phyloP scores from a whole-genome alignment of 2,113 vertebrate species.

The Nyctibius bracteatus region DNA sequence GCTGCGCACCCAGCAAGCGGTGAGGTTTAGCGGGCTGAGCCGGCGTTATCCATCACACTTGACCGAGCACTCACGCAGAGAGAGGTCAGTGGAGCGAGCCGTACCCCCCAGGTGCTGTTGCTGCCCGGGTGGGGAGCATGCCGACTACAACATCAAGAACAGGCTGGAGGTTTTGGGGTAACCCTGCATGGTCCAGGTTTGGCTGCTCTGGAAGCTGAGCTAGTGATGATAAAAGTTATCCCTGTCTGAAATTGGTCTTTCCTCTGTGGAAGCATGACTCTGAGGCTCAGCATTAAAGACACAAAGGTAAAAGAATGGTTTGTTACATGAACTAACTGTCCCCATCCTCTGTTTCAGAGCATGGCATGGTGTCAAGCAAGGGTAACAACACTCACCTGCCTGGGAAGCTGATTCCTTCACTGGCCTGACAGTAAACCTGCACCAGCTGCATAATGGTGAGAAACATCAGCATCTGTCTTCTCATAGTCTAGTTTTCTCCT shows the following conservation, averaged over 20 bases:
- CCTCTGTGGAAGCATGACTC: slow-evolving; percentile 47
- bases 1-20: rapidly evolving
- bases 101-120: background rate
- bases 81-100: rapidly evolving
- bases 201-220: slow-evolving; percentile 31
- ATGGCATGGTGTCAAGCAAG: rapidly evolving
- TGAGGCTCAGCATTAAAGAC: slow-evolving; percentile 52
- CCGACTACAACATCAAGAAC: rapidly evolving
- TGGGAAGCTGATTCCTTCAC: background rate
- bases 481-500: background rate
- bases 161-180: rapidly evolving
- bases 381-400: background rate
- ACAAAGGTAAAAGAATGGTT: rapidly evolving
- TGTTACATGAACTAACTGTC: background rate
- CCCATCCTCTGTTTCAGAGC: background rate
- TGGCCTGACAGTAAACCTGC: background rate
- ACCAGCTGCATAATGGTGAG: background rate
- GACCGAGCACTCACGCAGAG: rapidly evolving
- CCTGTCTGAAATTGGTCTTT: slow-evolving; percentile 57
- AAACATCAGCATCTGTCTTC: background rate
- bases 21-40: rapidly evolving
- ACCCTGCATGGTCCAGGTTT: rapidly evolving
- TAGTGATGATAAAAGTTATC: slow-evolving; percentile 70
- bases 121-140: rapidly evolving
- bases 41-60: rapidly evolving